phyloP scores from a whole-genome alignment of 2,888 invertebrate species.

The Morpho achilles region DNA sequence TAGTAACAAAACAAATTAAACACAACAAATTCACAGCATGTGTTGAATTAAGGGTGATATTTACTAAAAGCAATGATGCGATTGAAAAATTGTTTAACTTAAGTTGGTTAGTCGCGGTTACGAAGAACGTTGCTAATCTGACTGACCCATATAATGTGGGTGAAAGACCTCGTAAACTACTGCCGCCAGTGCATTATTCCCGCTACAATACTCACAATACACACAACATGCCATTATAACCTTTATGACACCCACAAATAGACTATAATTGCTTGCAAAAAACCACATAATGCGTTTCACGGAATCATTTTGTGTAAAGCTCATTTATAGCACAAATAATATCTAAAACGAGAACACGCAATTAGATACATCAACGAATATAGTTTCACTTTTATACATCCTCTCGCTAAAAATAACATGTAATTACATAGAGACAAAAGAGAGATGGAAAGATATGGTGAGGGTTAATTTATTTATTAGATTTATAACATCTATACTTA shows the following conservation, averaged over 20 bases:
- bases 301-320: constrained; percentile 63
- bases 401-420: not conserved
- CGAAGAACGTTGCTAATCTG: constrained; percentile 69
- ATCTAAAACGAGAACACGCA: constrained; percentile 49
- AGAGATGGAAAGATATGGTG: too few relatives aligned
- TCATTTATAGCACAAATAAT: constrained; percentile 58
- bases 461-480: too few relatives aligned
- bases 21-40: too few relatives aligned
- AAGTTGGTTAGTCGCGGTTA: constrained; percentile 26
- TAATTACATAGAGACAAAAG: too few relatives aligned
- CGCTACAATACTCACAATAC: constrained; percentile 55
- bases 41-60: not conserved
- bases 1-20: too few relatives aligned
- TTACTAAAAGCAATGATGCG: not conserved
- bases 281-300: constrained; percentile 43
- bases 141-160: constrained; percentile 75
- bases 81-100: constrained; percentile 24
- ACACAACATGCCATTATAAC: constrained; percentile 45
- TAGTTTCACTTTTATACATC: constrained; percentile 27
- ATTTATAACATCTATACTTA: too few relatives aligned
- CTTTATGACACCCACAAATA: constrained; percentile 43
- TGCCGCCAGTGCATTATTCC: constrained; percentile 69
- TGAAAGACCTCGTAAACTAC: constrained; percentile 78
- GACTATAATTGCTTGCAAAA: constrained; percentile 40
- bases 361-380: constrained; percentile 27